Evolutionary conservation across 2,113 vertebrate genomes (phyloP).

Genomic region (Caloenas nicobarica): DNA sequence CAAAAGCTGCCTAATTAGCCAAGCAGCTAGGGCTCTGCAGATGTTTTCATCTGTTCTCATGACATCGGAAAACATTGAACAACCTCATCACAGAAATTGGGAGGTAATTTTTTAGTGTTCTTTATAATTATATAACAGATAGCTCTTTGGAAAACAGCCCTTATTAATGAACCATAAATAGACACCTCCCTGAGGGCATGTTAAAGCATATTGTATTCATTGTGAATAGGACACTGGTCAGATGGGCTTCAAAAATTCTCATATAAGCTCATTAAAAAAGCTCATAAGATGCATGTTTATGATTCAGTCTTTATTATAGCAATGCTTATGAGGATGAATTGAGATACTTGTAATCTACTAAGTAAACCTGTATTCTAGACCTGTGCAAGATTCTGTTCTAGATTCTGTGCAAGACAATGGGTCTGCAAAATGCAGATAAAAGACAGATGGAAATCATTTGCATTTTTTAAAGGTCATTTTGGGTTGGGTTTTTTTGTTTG

Average conservation of each 20-base stretch:
- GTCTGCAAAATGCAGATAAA: not conserved
- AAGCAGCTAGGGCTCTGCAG: not conserved
- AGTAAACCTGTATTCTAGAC: not conserved
- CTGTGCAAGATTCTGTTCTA: not conserved
- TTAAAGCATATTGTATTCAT: not conserved
- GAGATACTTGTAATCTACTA: not conserved
- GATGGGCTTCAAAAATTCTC: slow-evolving; percentile 10
- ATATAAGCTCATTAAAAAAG: not conserved
- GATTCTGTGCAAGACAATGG: not conserved
- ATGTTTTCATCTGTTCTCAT: slow-evolving; percentile 10
- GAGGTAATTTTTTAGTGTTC: slow-evolving; percentile 15
- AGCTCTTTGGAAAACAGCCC: slow-evolving; percentile 45
- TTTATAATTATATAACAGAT: slow-evolving; percentile 58
- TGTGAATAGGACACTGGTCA: not conserved
- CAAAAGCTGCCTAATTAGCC: not conserved
- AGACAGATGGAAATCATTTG: not conserved
- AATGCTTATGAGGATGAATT: not conserved
- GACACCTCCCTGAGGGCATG: not conserved
- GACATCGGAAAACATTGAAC: not conserved
- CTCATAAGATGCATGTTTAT: slow-evolving; percentile 23
- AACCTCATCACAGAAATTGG: not conserved
- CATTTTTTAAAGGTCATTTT: not conserved
- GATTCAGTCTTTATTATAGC: not conserved
- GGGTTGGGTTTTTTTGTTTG: too few relatives aligned
- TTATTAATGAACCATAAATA: slow-evolving; percentile 69